Evolutionary conservation across 2,888 invertebrate species (phyloP).

Genomic region (Phymatocera aterrima): DNA sequence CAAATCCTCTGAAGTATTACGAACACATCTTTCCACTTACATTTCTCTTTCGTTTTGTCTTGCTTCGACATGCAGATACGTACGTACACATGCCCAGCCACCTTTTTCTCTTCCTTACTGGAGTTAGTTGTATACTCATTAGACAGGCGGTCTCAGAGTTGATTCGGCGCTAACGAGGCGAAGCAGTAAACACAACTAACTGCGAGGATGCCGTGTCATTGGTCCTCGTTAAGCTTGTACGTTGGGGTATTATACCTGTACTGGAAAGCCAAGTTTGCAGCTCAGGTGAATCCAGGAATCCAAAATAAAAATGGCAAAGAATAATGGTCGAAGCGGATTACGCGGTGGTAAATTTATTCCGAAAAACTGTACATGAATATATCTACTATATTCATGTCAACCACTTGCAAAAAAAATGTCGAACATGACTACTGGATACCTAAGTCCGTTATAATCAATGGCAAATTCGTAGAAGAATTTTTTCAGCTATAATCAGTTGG

Average conservation of each 20-base stretch:
- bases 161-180: conserved; percentile 38
- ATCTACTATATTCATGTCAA: not conserved
- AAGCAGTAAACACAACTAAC: conserved; percentile 25
- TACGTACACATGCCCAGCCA: not conserved
- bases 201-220: conserved; percentile 39
- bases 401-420: not conserved
- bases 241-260: not conserved
- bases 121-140: conserved; percentile 38
- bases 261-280: not conserved
- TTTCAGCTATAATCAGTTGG: not conserved
- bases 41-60: not conserved
- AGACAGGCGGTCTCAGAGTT: conserved; percentile 30
- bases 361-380: not conserved
- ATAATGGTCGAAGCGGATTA: not conserved
- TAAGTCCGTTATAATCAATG: conserved; percentile 18
- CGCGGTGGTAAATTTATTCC: not conserved
- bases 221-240: conserved; percentile 33
- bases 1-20: not conserved
- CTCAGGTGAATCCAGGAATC: not conserved
- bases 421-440: not conserved
- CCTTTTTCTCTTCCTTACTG: not conserved
- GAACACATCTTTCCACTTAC: not conserved
- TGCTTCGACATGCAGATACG: not conserved
- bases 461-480: not conserved
- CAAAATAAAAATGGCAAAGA: not conserved